Conservation (phyloP, 1,140 invertebrate genomes). For the Heliconius congener region DNA sequence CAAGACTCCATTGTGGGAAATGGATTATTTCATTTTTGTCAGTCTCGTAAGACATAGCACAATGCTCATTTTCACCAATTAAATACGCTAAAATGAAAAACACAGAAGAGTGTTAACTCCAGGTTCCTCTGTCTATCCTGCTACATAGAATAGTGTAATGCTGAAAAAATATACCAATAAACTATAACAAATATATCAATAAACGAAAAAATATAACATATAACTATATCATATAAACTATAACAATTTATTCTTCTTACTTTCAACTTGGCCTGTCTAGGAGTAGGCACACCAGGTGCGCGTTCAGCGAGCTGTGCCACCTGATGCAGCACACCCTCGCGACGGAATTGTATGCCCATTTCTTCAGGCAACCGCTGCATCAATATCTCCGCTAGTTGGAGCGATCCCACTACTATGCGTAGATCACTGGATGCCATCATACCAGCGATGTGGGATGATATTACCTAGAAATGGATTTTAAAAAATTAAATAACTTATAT, state of each 20-base stretch:
- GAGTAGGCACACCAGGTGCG: conserved; percentile 61
- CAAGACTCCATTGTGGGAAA: too few species aligned
- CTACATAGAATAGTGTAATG: too few species aligned
- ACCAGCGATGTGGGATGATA: conserved; percentile 97
- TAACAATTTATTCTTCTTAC: conserved; percentile 30
- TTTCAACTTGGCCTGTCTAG: conserved; percentile 54
- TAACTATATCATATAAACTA: too few species aligned
- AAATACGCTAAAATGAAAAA: too few species aligned
- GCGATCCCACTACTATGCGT: conserved; percentile 96
- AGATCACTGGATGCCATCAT: conserved; percentile 98
- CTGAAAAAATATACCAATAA: too few species aligned
- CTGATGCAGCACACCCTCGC: conserved; percentile 97
- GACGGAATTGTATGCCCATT: conserved; percentile 96
- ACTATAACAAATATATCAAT: too few species aligned
- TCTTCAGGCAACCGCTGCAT: conserved; percentile 97
- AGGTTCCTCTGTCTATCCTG: too few species aligned
- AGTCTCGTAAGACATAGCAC: too few species aligned
- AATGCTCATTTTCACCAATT: too few species aligned
- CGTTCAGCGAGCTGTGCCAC: conserved; percentile 88
- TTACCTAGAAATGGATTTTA: conserved; percentile 79
- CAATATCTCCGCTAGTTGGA: conserved; percentile 97
- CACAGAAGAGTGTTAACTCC: too few species aligned
- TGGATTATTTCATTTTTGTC: too few species aligned
- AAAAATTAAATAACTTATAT: neutral
- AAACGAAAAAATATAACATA: too few species aligned